A percentile compares a stretch with the other conserved stretches of the same genome.
Conservation (phyloP, 1,140 invertebrate species). For the Pachypeltis micranthus region DNA sequence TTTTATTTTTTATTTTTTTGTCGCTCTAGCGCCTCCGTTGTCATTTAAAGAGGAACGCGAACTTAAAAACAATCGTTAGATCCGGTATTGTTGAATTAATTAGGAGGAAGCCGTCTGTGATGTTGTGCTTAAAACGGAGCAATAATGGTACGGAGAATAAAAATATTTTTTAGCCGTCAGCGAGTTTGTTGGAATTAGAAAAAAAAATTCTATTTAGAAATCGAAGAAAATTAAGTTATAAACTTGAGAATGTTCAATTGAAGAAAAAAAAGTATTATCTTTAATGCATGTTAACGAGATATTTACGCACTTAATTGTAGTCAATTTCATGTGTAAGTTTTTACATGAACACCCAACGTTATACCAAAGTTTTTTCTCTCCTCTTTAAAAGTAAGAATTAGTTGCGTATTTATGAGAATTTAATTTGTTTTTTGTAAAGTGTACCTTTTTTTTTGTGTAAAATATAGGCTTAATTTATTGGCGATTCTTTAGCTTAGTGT, state of each 20-base stretch:
- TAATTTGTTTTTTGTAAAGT: background rate
- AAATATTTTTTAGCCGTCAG: background rate
- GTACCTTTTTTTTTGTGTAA: background rate
- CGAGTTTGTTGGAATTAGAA: background rate
- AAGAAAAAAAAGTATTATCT: background rate
- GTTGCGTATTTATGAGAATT: background rate
- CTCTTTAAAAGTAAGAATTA: background rate
- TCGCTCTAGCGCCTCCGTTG: too few relatives aligned
- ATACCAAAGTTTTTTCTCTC: slow-evolving; percentile 8
- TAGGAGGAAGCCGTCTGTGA: slow-evolving; percentile 1
- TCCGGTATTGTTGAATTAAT: background rate
- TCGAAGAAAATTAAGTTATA: background rate
- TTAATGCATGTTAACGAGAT: background rate
- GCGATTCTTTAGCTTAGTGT: too few relatives aligned
- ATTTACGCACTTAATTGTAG: slow-evolving; percentile 6
- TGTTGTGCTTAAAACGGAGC: slow-evolving; percentile 4
- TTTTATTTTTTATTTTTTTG: too few relatives aligned
- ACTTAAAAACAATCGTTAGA: background rate
- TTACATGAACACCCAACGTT: slow-evolving; percentile 8
- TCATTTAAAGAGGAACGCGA: too few relatives aligned
- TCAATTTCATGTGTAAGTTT: background rate
- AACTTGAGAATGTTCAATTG: too few relatives aligned
- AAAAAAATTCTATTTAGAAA: slow-evolving; percentile 2
- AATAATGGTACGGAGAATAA: background rate
- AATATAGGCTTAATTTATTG: too few relatives aligned